Evolutionary conservation across 1,140 invertebrate genomes (phyloP), one percentile per base, ranked within the genome.

Genomic region (Asobara japonica): DNA sequence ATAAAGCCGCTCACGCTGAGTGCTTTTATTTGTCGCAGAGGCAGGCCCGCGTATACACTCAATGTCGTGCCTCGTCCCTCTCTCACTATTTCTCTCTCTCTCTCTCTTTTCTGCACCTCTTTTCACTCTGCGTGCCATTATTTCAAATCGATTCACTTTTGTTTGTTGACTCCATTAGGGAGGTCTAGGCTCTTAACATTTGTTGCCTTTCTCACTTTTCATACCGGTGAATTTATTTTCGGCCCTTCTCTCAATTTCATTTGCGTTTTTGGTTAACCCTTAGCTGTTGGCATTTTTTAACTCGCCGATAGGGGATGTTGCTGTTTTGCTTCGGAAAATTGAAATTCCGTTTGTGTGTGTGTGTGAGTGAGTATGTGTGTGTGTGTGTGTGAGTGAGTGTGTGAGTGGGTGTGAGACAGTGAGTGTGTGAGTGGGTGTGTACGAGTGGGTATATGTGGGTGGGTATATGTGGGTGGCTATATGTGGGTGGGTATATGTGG

Each of bases 121-220:
- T 45, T 45, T 45, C 41, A 45, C 41, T 13, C 41, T 45, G 41
- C 41, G 41, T 79, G 78, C 81, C 81, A 84, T 83, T 83, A 85
- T 82, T 83, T 83, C 80, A 83, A 82, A 83, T 85, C 83, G 82
- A 85, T 83, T 83, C 82, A 81, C 80, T 85, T 84, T 84, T 83
- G 82, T 84, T 83, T 83, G 83, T 84, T 83, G 82, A 83, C 80
- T 82, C 83, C 81, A 83, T 84, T 84, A 84, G 80, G 72, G 74
- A 60, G 41, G n/a, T 45, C 41, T 45, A 16, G n/a, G n/a, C 41
- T 45, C 16, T 18, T 71, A 65, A 36, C 48, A 66, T 75, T 72
- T 74, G 76, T 77, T 79, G 74, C 75, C 73, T 75, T 64, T 62
- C 75, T 73, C 71, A 74, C 69, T 66, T 72, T 65, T 72, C 56